phyloP scores from a whole-genome alignment of 2,797 vertebrate genomes.

The Gorsachius magnificus region DNA sequence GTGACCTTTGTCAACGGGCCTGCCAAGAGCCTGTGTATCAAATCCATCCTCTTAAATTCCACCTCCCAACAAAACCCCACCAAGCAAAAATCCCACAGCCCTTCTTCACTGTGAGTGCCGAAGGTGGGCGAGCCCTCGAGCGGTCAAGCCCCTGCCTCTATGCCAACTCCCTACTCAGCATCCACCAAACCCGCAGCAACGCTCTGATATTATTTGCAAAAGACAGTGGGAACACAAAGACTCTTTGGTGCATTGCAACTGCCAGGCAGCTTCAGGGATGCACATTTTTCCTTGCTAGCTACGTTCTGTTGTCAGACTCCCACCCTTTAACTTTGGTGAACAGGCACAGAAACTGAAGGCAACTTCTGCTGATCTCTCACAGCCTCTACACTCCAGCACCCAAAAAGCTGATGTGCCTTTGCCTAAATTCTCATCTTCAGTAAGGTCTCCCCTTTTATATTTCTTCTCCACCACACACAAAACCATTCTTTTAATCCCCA shows the following conservation, averaged over 20 bases:
- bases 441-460: not conserved
- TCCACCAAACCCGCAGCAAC: not conserved
- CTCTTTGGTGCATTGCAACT: rapidly evolving
- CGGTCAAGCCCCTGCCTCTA: not conserved
- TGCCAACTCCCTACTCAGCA: not conserved
- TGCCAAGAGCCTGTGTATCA: not conserved
- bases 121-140: not conserved
- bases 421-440: not conserved
- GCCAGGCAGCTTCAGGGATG: not conserved
- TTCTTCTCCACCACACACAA: not conserved
- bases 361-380: not conserved
- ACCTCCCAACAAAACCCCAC: not conserved
- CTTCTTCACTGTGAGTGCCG: rapidly evolving
- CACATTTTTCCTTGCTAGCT: not conserved
- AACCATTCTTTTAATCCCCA: not conserved
- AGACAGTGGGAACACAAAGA: not conserved
- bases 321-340: not conserved
- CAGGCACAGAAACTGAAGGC: not conserved
- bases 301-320: not conserved
- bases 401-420: not conserved
- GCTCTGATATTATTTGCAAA: not conserved
- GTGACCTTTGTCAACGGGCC: not conserved
- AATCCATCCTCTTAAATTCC: not conserved
- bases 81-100: not conserved
- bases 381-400: not conserved